These are phyloP conservation scores for Acanthis flammea DNA, from an alignment of 2,797 vertebrate species.

Conservation along the genomic window DNA sequence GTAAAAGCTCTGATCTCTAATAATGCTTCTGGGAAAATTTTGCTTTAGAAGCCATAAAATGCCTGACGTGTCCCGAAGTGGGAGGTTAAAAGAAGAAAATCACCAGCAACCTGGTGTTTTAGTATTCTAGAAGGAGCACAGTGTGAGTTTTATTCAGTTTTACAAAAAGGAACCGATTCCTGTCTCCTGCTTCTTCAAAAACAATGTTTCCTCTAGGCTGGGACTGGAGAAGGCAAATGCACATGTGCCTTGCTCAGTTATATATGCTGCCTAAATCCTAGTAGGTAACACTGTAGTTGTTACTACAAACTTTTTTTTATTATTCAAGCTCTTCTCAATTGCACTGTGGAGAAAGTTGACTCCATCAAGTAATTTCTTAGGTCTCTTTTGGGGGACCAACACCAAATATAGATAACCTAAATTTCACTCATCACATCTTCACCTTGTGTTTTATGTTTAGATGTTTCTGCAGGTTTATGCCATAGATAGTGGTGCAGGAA, in stretches of 20 bases:
- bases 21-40: background rate
- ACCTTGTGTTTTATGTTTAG: background rate
- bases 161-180: background rate
- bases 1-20: background rate
- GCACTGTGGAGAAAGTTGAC: background rate
- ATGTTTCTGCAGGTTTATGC: background rate
- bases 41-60: background rate
- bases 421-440: background rate
- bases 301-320: background rate
- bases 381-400: background rate
- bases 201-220: background rate
- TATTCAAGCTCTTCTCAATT: background rate
- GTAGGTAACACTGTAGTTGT: background rate
- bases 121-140: background rate
- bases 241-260: background rate
- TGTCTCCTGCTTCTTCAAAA: background rate
- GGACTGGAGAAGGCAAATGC: background rate
- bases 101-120: background rate
- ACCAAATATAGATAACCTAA: background rate
- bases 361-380: background rate
- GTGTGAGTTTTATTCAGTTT: background rate
- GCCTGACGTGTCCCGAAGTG: background rate
- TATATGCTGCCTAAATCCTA: background rate
- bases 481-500: background rate
- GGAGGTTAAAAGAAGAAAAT: background rate